phyloP scores from a whole-genome alignment of 2,797 vertebrate genomes.

The Takifugu ocellatus region DNA sequence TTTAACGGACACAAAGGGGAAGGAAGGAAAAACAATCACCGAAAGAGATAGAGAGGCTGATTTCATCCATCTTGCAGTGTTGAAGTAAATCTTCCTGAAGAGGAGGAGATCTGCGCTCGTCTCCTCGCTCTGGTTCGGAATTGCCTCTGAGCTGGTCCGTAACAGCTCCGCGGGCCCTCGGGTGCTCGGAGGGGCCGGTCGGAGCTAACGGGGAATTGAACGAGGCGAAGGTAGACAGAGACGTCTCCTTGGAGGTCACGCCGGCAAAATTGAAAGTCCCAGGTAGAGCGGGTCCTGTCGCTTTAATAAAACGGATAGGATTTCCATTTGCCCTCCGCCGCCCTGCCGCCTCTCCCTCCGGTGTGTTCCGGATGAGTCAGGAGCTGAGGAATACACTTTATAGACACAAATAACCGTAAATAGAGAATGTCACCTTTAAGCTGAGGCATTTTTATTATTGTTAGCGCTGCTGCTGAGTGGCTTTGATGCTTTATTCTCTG shows the following conservation, averaged over 20 bases:
- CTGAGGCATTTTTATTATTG: conserved; percentile 99
- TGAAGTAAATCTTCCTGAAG: conserved; percentile 61
- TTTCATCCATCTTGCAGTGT: conserved; percentile 67
- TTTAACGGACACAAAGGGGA: conserved; percentile 26
- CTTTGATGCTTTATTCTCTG: conserved; percentile 95
- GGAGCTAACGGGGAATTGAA: conserved; percentile 66
- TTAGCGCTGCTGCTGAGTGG: conserved; percentile 96
- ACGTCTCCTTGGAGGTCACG: conserved; percentile 84
- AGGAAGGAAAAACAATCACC: conserved; percentile 68
- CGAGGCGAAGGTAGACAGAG: conserved; percentile 73
- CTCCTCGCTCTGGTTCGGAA: conserved; percentile 61
- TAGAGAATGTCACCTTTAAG: conserved; percentile 99
- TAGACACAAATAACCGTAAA: conserved; percentile 99
- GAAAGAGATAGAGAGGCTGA: conserved; percentile 67
- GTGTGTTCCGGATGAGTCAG: conserved; percentile 88
- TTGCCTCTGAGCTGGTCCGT: conserved; percentile 72
- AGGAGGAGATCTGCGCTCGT: conserved; percentile 55
- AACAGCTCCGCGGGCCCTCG: conserved; percentile 54
- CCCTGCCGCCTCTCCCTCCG: conserved; percentile 76
- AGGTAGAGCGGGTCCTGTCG: conserved; percentile 85
- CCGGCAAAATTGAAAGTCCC: conserved; percentile 85
- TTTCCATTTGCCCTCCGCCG: conserved; percentile 89
- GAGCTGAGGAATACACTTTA: conserved; percentile 98
- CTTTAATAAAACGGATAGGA: conserved; percentile 94
- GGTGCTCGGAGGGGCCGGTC: conserved; percentile 41